A percentile compares a stretch with the other conserved stretches of the same genome.
Evolutionary conservation across 2,113 vertebrate genomes (phyloP).

Genomic region (Sceloporus tristichus): DNA sequence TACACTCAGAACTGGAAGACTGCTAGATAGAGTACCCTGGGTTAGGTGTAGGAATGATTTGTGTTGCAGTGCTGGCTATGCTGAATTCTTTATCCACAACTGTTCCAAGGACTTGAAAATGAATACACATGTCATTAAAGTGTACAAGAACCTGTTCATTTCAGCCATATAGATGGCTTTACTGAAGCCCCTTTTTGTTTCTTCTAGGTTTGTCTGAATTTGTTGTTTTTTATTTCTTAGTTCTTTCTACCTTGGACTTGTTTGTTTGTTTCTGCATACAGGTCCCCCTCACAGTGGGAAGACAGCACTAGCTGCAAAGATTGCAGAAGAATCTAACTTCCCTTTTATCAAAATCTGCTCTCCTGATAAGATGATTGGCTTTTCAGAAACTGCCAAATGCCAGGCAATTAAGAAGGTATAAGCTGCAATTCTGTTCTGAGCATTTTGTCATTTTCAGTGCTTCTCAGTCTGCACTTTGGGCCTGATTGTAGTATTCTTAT

Average conservation of each 20-base stretch:
- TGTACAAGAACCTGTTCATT: not conserved
- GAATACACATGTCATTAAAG: not conserved
- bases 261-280: slow-evolving; percentile 63
- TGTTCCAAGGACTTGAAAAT: not conserved
- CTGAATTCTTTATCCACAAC: not conserved
- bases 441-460: not conserved
- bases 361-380: slow-evolving; percentile 98
- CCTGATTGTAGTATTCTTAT: not conserved
- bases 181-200: fast-evolving
- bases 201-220: not conserved
- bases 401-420: slow-evolving; percentile 98
- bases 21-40: not conserved
- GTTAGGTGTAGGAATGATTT: not conserved
- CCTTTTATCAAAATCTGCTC: slow-evolving; percentile 99
- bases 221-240: not conserved
- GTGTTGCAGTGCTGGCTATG: not conserved
- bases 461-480: not conserved
- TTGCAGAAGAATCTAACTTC: slow-evolving; percentile 94
- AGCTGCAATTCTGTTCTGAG: not conserved
- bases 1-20: not conserved
- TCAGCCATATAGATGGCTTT: not conserved
- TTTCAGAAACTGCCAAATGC: slow-evolving; percentile 96
- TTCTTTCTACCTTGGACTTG: not conserved
- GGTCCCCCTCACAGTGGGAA: slow-evolving; percentile 96
- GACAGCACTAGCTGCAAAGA: slow-evolving; percentile 93